Evolutionary conservation across 2,888 invertebrate species (phyloP), one percentile per base, ranked within the genome.

Genomic region (Coenonympha glycerion): DNA sequence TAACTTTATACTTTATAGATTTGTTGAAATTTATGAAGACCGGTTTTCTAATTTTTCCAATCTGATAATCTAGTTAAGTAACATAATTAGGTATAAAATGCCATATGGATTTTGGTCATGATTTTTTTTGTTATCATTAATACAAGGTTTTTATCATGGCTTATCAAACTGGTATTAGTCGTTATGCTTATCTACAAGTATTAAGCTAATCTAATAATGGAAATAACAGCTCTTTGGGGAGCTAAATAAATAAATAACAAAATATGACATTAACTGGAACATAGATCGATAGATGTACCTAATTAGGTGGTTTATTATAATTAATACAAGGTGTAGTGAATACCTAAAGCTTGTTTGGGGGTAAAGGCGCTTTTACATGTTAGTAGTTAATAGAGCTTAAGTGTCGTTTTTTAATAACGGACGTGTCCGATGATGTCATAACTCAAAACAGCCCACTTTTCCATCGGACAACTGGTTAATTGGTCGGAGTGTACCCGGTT

Each of bases 401-500:
- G 21, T 34, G 21, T 13, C 28, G 11, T 18, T 49, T 40, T 37
- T 37, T 49, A 31, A 52, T 34, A 41, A 42, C 47, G 44, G 39
- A n/a, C 30, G 16, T 34, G 39, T 47, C 41, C 15, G 41, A 37
- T 57, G 57, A 57, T 55, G 53, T 57, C 57, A 57, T 53, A 44
- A 21, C 22, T 50, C 47, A 48, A 47, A 46, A 41, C 44, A 40
- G 40, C 31, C 36, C 46, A 49, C 37, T 49, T 56, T 53, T 57
- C 47, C 55, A 41, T 36, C 18, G 44, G 33, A 37, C 55, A 66
- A 64, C 68, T 66, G 66, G 66, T 68, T 79, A 80, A 84, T 81
- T 79, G 73, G 69, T 79, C 69, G 60, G 71, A 70, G 72, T 75
- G 70, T 71, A 69, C 75, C n/a, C n/a, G n/a, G n/a, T n/a, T n/a